Conservation (phyloP, 2,113 vertebrate genomes). For the Vireo altiloquus region DNA sequence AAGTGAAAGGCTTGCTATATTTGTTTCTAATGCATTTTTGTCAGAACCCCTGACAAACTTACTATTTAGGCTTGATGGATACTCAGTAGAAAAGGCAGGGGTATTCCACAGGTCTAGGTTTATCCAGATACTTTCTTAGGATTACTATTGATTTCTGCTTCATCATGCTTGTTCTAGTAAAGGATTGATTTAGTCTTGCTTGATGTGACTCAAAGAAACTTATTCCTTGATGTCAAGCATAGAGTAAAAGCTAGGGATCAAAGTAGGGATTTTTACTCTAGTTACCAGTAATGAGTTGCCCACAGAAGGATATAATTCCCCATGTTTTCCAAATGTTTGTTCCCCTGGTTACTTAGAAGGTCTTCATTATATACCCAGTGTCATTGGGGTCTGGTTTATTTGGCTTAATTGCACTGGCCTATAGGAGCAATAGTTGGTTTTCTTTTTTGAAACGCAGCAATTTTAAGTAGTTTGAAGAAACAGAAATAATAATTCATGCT, state of each 20-base stretch:
- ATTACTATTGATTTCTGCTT: background rate
- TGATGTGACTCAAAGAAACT: background rate
- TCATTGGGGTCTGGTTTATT: background rate
- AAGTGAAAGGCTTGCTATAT: background rate
- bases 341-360: background rate
- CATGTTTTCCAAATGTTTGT: background rate
- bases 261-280: background rate
- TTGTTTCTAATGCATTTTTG: background rate
- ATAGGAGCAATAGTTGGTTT: background rate
- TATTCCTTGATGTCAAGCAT: background rate
- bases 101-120: background rate
- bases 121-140: background rate
- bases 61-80: background rate
- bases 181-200: background rate
- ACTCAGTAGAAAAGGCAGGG: background rate
- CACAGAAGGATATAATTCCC: background rate
- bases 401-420: background rate
- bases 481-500: background rate
- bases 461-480: background rate
- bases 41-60: background rate
- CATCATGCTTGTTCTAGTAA: background rate
- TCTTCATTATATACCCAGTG: background rate
- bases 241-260: background rate
- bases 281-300: background rate
- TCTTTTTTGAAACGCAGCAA: background rate